phyloP scores from a whole-genome alignment of 2,888 invertebrate genomes.

The Cantharis nigra region DNA sequence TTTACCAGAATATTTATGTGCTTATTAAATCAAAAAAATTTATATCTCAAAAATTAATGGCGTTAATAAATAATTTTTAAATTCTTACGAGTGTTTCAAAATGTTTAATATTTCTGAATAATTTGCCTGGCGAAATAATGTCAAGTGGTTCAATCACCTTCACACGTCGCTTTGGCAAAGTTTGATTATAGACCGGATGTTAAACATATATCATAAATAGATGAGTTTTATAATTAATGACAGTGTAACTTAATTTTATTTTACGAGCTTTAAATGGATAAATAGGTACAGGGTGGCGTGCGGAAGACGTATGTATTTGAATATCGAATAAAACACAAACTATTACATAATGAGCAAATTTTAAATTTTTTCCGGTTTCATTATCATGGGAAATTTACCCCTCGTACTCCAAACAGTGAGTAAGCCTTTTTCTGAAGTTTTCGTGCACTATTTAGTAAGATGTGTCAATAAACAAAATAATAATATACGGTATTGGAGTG shows the following conservation, averaged over 20 bases:
- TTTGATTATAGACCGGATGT: conserved; percentile 34
- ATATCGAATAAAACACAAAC: no score
- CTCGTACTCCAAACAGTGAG: no score
- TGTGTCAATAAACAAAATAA: no score
- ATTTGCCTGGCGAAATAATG: not conserved
- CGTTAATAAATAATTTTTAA: not conserved
- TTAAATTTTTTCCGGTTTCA: no score
- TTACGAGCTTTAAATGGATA: not conserved
- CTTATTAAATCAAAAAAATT: not conserved
- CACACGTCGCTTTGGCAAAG: conserved; percentile 27
- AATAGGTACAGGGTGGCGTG: not conserved
- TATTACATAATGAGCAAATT: no score
- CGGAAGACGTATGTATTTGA: no score
- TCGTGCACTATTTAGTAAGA: no score
- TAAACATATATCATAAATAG: not conserved
- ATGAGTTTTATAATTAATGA: not conserved
- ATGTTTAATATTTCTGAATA: not conserved
- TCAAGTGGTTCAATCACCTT: conserved; percentile 30
- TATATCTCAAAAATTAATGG: not conserved
- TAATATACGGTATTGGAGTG: no score
- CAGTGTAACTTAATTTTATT: not conserved
- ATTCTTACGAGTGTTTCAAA: not conserved
- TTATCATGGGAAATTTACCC: no score
- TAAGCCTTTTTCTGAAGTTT: no score
- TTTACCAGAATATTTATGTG: not conserved